A percentile compares a stretch with the other conserved stretches of the same genome.
Evolutionary conservation across 2,113 vertebrate genomes (phyloP).

Genomic region (Elanus axillaris): DNA sequence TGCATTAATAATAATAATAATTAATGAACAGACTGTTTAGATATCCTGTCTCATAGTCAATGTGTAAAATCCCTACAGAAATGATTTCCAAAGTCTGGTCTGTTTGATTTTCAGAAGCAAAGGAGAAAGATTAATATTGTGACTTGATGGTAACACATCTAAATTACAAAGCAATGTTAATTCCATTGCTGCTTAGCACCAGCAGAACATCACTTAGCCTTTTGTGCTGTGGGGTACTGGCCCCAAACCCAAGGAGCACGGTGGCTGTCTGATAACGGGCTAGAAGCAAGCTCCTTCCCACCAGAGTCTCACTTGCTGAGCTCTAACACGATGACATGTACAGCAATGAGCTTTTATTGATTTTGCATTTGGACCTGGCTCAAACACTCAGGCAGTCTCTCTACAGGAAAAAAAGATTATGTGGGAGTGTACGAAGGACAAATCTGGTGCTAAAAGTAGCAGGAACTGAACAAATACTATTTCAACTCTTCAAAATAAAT

Average conservation of each 20-base stretch:
- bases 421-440: neutral
- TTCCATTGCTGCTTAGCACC: neutral
- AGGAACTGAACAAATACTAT: neutral
- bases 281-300: neutral
- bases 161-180: neutral
- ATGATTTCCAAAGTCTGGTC: neutral
- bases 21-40: neutral
- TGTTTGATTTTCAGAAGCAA: neutral
- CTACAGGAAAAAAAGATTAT: neutral
- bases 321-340: neutral
- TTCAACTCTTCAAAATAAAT: neutral
- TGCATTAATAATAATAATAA: neutral
- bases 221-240: neutral
- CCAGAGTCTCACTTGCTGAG: neutral
- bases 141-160: neutral
- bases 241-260: neutral
- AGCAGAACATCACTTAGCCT: neutral
- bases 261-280: neutral
- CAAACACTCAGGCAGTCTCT: neutral
- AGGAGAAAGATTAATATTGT: neutral
- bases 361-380: slow-evolving; percentile 30
- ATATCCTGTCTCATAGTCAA: neutral
- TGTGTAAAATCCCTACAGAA: neutral
- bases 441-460: neutral
- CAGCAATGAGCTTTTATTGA: slow-evolving; percentile 18